Percentiles rank a stretch among this genome's conserved stretches.
Conservation (phyloP, 2,888 invertebrate species). For the Drosophila barbarae region DNA sequence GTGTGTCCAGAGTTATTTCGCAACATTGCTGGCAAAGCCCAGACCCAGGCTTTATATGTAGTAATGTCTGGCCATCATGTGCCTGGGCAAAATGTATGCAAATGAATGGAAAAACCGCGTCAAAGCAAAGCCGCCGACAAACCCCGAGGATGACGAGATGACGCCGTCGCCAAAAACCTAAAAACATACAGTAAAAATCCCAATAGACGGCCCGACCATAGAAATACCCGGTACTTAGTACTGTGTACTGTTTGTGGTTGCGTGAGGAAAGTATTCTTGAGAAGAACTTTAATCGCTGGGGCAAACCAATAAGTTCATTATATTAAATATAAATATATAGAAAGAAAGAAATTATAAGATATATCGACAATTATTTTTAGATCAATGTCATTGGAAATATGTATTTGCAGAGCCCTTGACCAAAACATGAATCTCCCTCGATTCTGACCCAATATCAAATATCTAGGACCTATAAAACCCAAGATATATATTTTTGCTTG, state of each 20-base stretch:
- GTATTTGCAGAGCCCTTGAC: too few species aligned
- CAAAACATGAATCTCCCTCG: too few species aligned
- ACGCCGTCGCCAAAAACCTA: slow-evolving; percentile 38
- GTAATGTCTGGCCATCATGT: slow-evolving; percentile 52
- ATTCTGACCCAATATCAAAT: not conserved
- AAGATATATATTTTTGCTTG: not conserved
- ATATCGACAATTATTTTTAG: too few species aligned
- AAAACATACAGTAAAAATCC: not conserved
- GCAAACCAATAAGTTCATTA: not conserved
- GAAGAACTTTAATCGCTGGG: not conserved
- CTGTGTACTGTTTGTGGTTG: not conserved
- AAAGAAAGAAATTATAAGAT: too few species aligned
- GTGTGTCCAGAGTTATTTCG: slow-evolving; percentile 65
- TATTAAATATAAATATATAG: too few species aligned
- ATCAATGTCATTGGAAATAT: too few species aligned
- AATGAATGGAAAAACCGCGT: slow-evolving; percentile 72
- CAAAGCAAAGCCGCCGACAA: slow-evolving; percentile 71
- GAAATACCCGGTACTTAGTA: slow-evolving; percentile 2
- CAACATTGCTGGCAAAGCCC: slow-evolving; percentile 40
- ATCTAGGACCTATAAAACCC: not conserved
- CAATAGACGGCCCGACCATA: slow-evolving; percentile 3
- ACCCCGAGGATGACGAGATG: slow-evolving; percentile 37
- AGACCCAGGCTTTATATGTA: slow-evolving; percentile 15
- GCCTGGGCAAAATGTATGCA: slow-evolving; percentile 63
- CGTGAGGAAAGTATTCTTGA: too few species aligned